A percentile compares a stretch with the other conserved stretches of the same genome.
Evolutionary conservation across 2,888 invertebrate genomes (phyloP).

Genomic region (Caradrina kadenii): DNA sequence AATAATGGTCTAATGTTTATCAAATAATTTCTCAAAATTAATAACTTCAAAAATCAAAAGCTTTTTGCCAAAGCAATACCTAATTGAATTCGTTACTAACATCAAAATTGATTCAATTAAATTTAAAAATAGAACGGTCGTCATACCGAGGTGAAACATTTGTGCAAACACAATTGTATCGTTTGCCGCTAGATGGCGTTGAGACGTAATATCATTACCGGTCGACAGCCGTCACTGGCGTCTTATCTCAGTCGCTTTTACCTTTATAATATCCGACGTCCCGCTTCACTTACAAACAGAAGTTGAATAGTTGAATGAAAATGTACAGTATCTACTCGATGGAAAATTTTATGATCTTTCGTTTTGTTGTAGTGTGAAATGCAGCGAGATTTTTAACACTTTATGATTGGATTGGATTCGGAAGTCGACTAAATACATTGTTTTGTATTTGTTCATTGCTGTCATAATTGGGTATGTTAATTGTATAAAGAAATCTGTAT

Average conservation of each 20-base stretch:
- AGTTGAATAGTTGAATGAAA: conserved; percentile 64
- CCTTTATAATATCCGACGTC: conserved; percentile 68
- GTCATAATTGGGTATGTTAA: too few species aligned
- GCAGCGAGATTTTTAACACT: conserved; percentile 5
- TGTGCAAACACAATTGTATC: conserved; percentile 67
- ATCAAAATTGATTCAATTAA: conserved; percentile 57
- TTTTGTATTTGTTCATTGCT: not conserved
- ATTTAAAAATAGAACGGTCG: conserved; percentile 62
- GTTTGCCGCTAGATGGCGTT: conserved; percentile 63
- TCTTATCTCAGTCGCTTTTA: conserved; percentile 67
- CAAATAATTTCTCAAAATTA: conserved; percentile 4
- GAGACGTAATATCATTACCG: conserved; percentile 68
- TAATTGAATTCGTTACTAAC: conserved; percentile 43
- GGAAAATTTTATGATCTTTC: conserved; percentile 52
- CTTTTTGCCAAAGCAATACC: conserved; percentile 18
- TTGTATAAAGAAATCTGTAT: too few species aligned
- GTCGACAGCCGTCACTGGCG: conserved; percentile 64
- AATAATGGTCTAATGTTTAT: not conserved
- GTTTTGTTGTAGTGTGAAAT: conserved; percentile 44
- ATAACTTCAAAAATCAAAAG: conserved; percentile 9
- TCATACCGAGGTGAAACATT: conserved; percentile 61
- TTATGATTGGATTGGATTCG: conserved; percentile 2
- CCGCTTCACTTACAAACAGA: conserved; percentile 59
- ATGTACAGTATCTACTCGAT: conserved; percentile 46
- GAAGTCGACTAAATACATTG: conserved; percentile 20